Conservation (phyloP, 2,797 vertebrate species). For the Sebastes nivosus region DNA sequence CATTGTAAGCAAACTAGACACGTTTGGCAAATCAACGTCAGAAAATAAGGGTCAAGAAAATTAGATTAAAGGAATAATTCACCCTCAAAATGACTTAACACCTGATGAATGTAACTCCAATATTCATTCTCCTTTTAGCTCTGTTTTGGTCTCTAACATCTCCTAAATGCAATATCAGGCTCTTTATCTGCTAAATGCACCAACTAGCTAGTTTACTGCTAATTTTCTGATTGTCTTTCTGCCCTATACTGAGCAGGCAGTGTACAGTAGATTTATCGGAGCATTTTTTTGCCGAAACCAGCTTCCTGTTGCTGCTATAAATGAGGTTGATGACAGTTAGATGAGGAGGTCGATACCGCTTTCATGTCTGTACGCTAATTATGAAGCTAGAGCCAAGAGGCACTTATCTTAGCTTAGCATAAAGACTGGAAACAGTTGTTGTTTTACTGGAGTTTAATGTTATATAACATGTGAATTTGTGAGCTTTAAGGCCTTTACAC, state of each 20-base stretch:
- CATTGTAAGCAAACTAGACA: background rate
- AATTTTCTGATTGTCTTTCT: background rate
- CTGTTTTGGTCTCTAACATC: background rate
- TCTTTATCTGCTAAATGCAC: background rate
- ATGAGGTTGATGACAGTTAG: background rate
- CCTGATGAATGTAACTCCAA: background rate
- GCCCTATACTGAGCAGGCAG: background rate
- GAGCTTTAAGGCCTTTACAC: background rate
- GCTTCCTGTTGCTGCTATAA: background rate
- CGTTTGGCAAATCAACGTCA: background rate
- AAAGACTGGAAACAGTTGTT: background rate
- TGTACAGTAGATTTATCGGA: background rate
- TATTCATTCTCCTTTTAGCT: background rate
- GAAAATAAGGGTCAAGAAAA: background rate
- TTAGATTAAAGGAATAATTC: background rate
- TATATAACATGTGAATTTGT: background rate
- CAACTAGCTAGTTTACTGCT: background rate
- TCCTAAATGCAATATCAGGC: background rate
- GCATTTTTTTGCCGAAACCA: background rate
- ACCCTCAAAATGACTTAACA: too few relatives aligned
- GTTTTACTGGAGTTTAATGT: background rate
- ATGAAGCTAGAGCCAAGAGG: background rate
- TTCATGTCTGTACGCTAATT: background rate
- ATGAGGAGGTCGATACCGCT: background rate
- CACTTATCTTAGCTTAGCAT: background rate